Conservation (phyloP, 2,113 vertebrate species). For the Mystacornis crossleyi region DNA sequence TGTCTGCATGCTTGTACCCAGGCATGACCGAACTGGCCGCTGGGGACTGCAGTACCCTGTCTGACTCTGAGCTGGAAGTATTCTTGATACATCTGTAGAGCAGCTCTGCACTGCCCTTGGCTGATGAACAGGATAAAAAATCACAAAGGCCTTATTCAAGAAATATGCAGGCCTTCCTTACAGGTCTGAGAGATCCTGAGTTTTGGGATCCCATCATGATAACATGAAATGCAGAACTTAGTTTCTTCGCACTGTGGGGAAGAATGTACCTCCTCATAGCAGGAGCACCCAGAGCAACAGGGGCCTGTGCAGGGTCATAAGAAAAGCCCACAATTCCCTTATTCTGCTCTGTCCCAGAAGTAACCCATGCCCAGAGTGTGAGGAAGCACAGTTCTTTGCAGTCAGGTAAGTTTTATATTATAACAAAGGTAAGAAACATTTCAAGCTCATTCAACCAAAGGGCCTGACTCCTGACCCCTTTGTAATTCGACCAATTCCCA, state of each 20-base stretch:
- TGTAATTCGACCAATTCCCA: not conserved
- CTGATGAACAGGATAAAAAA: not conserved
- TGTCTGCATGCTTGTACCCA: not conserved
- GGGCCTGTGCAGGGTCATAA: fast-evolving
- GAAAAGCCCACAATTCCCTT: not conserved
- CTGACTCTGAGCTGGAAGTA: not conserved
- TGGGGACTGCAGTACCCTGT: not conserved
- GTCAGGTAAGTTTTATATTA: not conserved
- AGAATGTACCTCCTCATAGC: not conserved
- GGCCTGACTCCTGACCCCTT: not conserved
- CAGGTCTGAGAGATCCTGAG: not conserved
- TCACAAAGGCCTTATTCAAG: not conserved
- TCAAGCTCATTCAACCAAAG: not conserved
- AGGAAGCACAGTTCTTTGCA: not conserved
- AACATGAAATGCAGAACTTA: not conserved
- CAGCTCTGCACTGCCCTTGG: not conserved
- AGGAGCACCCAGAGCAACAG: fast-evolving
- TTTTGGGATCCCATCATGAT: not conserved
- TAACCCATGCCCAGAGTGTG: not conserved
- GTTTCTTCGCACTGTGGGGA: not conserved
- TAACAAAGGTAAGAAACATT: not conserved
- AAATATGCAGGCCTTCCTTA: not conserved
- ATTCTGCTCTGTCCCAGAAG: not conserved
- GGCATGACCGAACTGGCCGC: not conserved
- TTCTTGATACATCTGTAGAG: not conserved